Evolutionary conservation across 2,113 vertebrate species (phyloP).

Genomic region (Bufo bufo): DNA sequence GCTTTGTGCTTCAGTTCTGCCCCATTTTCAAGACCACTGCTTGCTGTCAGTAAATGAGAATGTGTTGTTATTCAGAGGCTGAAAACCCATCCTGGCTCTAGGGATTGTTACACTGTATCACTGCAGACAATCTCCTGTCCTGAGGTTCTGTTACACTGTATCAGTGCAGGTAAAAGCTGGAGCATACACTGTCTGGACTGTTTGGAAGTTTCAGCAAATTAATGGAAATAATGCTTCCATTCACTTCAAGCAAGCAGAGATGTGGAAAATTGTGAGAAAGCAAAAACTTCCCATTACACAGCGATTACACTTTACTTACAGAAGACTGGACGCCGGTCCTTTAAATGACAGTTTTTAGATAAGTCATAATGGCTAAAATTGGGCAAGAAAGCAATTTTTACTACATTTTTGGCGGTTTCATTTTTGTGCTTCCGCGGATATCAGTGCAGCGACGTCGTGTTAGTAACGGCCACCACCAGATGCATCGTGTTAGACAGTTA

Average conservation of each 20-base stretch:
- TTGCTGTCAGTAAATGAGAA: not conserved
- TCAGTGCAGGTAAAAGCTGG: not conserved
- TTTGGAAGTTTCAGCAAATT: too few relatives aligned
- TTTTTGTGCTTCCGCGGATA: not conserved
- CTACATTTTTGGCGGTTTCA: not conserved
- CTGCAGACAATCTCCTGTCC: not conserved
- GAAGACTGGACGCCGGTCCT: too few relatives aligned
- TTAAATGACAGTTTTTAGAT: not conserved
- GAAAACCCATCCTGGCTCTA: not conserved
- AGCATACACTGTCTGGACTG: not conserved
- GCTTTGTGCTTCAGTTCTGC: too few relatives aligned
- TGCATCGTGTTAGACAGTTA: not conserved
- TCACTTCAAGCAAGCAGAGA: not conserved
- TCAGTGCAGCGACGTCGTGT: not conserved
- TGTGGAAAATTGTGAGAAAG: not conserved
- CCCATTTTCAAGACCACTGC: not conserved
- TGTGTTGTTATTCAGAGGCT: too few relatives aligned
- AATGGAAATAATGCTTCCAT: too few relatives aligned
- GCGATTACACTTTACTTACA: too few relatives aligned
- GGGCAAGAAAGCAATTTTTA: too few relatives aligned
- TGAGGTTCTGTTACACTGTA: not conserved
- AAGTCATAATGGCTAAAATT: not conserved
- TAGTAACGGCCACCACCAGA: not conserved
- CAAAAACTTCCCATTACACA: not conserved
- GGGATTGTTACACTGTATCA: not conserved